Evolutionary conservation across 2,888 invertebrate genomes (phyloP), one percentile per base, ranked within the genome.

Genomic region (Pseudococcus jackbeardsleyi): DNA sequence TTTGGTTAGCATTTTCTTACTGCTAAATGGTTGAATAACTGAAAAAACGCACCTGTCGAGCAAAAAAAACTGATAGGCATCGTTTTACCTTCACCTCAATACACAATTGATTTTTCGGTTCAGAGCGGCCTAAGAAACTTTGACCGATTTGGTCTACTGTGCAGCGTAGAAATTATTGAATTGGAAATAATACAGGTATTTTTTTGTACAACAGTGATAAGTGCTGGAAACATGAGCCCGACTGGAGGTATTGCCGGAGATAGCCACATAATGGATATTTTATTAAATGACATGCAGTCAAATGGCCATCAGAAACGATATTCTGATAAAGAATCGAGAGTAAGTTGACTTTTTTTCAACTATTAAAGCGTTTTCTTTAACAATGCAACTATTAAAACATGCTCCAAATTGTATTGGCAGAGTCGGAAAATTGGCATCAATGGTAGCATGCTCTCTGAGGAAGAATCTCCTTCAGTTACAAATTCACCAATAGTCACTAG

Each of bases 401-500:
- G 26, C 26, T 33, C 26, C 1, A 59, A 33, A 72, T 26, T 33
- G 3, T 15, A 6, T 72, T 33, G 0, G 11, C 17, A 92, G 91
- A 91, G 92, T 22, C 92, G 92, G 90, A 91, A 91, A 90, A 90
- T 92, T 88, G 92, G 79, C n/a, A 42, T 92, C 90, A 93, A 92
- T 90, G 92, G 89, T 88, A 92, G 92, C 86, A 92, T 92, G 26
- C 93, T 93, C 54, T 93, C 94, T 4, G 94, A 94, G 88, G 94
- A 94, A 90, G 95, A 94, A 89, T 93, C 94, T 89, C 91, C 93
- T 72, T 93, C 94, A 12, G 92, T 93, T 72, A 92, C 93, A 15
- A 94, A 94, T 85, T 95, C 95, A 84, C 96, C 96, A 0, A 94
- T 94, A 12, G 92, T 95, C 50, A 93, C 93, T 6, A 92, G 95